Conservation (phyloP, 2,113 vertebrate species). For the Dipodomys spectabilis region DNA sequence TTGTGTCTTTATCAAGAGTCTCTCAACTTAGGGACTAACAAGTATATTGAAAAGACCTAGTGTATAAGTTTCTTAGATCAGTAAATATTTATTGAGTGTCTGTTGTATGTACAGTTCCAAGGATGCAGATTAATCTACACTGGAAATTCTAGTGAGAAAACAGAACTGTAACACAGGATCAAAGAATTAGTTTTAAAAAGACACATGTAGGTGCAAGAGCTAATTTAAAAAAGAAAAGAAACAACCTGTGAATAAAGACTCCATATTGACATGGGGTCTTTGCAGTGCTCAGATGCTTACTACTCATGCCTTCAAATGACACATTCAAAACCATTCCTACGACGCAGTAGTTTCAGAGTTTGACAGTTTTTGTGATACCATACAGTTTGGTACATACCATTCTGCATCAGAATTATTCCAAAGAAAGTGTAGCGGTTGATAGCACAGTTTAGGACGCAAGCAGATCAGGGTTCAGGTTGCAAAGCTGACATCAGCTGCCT, state of each 20-base stretch:
- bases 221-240: slow-evolving; percentile 10
- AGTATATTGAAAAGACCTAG: not conserved
- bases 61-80: slow-evolving; percentile 24
- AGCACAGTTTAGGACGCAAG: not conserved
- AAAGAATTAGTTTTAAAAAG: slow-evolving; percentile 44
- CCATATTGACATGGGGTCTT: not conserved
- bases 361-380: slow-evolving; percentile 27
- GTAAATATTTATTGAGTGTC: slow-evolving; percentile 35
- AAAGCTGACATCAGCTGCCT: slow-evolving; percentile 38
- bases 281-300: not conserved
- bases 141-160: slow-evolving; percentile 11
- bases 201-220: not conserved
- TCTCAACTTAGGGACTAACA: slow-evolving; percentile 28
- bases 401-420: slow-evolving; percentile 23
- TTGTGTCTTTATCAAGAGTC: slow-evolving; percentile 23
- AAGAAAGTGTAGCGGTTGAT: not conserved
- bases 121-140: not conserved
- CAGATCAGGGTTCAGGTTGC: not conserved
- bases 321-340: not conserved
- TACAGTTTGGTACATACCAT: not conserved
- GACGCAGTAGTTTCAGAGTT: slow-evolving; percentile 2
- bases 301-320: not conserved
- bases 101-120: not conserved
- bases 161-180: slow-evolving; percentile 20
- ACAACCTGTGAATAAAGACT: not conserved